These are phyloP conservation scores for Drosophila nigromelanica DNA, from an alignment of 1,140 invertebrate species.

Conservation along the genomic window DNA sequence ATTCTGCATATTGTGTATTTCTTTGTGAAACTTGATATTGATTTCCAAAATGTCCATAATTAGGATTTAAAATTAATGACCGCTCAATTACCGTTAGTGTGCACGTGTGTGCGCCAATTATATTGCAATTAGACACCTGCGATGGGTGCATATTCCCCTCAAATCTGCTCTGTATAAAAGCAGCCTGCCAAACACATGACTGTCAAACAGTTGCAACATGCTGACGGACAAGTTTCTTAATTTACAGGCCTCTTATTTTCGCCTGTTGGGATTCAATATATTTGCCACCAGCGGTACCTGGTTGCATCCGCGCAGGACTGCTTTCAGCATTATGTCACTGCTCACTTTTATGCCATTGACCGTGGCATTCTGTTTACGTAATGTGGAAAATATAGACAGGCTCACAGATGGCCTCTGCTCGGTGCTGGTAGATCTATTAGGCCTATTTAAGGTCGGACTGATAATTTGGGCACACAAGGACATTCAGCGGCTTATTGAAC, in stretches of 20 bases:
- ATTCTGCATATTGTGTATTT: too few species aligned
- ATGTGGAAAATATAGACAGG: constrained; percentile 41
- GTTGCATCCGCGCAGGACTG: constrained; percentile 11
- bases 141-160: background rate
- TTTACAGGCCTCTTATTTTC: constrained; percentile 28
- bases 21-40: constrained; percentile 10
- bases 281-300: background rate
- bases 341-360: constrained; percentile 46
- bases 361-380: constrained; percentile 31
- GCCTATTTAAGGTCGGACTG: constrained; percentile 33
- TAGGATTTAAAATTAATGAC: constrained; percentile 30
- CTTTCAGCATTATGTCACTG: constrained; percentile 37
- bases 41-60: constrained; percentile 18
- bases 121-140: constrained; percentile 29
- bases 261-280: too few species aligned
- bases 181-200: background rate
- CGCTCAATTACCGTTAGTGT: background rate
- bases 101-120: constrained; percentile 19
- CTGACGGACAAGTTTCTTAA: constrained; percentile 51
- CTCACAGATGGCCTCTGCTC: constrained; percentile 50
- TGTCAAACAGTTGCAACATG: constrained; percentile 33
- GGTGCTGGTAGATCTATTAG: constrained; percentile 40
- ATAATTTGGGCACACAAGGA: constrained; percentile 24
- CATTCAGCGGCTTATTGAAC: constrained; percentile 15
- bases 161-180: constrained; percentile 15